phyloP scores from a whole-genome alignment of 2,113 vertebrate species.

The Sorex fumeus region DNA sequence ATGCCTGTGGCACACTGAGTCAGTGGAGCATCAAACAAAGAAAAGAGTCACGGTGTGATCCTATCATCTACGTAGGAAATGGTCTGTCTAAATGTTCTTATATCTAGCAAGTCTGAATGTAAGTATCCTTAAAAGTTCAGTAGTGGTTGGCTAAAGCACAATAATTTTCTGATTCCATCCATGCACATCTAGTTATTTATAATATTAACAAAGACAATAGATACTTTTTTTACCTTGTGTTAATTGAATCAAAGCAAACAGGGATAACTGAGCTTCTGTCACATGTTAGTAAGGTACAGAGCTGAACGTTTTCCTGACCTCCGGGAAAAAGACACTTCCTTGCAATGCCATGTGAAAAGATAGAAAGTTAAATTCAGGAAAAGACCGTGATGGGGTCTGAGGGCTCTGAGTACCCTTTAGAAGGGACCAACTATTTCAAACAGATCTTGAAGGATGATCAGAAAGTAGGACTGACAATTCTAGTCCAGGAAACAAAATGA shows the following conservation, averaged over 20 bases:
- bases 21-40: neutral
- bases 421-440: neutral
- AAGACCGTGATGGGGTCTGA: fast-evolving
- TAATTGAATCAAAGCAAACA: neutral
- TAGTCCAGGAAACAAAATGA: neutral
- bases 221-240: neutral
- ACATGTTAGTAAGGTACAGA: neutral
- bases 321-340: no score
- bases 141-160: no score
- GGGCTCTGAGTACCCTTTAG: neutral
- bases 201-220: constrained; percentile 3
- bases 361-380: neutral
- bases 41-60: neutral
- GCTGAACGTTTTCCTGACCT: no score
- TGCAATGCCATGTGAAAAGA: no score
- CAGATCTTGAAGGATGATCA: neutral
- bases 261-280: neutral
- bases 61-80: neutral
- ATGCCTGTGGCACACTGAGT: neutral
- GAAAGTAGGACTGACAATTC: neutral
- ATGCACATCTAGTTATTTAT: neutral
- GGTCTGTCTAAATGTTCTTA: no score
- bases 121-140: neutral
- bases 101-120: neutral
- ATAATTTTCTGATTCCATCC: neutral